Base-by-base conservation (phyloP, 2,797 vertebrate genomes). In the Epinephelus awoara region DNA sequence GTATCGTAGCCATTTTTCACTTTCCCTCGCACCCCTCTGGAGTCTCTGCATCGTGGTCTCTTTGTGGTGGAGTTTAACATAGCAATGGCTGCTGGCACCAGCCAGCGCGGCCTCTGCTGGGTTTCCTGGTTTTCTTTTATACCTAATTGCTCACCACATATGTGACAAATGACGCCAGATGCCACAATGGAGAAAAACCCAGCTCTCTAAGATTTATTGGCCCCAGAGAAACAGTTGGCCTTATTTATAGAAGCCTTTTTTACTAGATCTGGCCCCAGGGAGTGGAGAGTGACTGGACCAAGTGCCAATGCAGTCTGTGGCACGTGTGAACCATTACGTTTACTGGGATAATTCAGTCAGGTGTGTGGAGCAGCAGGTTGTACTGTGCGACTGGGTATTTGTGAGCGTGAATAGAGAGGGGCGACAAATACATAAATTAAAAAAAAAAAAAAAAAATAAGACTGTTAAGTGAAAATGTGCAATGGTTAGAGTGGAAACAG, bases 151-250 rank as follows among this genome's bases (percentile, higher is more conserved):
- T 85, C 88, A 88, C 91, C 92, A 75, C 93, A 93, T 85, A 92
- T 91, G 92, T 92, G 92, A 95, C 91, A 93, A 94, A 94, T 92
- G 88, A 94, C 66, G 90, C 92, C 92, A 93, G 91, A 92, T 94
- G 90, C 89, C 91, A 92, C 73, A 89, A 83, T 80, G 86, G 87
- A 91, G 88, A 85, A 76, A 93, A 93, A 91, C 77, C 67, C 87
- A 89, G 88, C 80, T 79, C 85, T 80, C 65, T 65, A 74, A 89
- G 88, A 93, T 94, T 94, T 94, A 95, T 90, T 86, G 91, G 88
- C 79, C 82, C 74, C 68, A 90, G 83, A 74, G 84, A 89, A 93
- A 90, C 86, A 85, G 78, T 92, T 88, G 83, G 85, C 79, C 73
- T 75, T 94, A 93, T 94, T 95, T 93, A 93, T 93, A 91, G 86